A percentile compares a stretch with the other conserved stretches of the same genome.
Conservation (phyloP, 2,113 vertebrate species). For the Cynoglossus semilaevis region DNA sequence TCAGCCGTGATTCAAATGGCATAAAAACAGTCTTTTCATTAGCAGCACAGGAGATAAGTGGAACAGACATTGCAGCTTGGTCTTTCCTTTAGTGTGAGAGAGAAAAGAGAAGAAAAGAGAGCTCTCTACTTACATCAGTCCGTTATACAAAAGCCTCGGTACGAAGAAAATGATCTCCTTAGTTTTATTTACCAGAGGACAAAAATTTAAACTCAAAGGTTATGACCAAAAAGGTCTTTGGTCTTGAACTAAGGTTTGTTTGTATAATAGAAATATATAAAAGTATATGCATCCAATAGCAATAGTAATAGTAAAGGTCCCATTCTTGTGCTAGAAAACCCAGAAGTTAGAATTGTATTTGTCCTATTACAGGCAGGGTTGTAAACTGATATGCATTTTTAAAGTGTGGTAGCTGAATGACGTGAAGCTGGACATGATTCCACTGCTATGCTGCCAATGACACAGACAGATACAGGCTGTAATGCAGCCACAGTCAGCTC, state of each 20-base stretch:
- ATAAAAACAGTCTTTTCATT: conserved; percentile 43
- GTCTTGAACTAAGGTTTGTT: too few relatives aligned
- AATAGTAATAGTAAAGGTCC: too few relatives aligned
- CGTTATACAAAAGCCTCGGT: conserved; percentile 16
- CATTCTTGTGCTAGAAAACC: too few relatives aligned
- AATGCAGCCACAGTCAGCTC: background rate
- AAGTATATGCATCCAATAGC: too few relatives aligned
- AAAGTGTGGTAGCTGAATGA: background rate
- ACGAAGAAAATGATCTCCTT: conserved; percentile 6
- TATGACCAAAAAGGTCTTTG: too few relatives aligned
- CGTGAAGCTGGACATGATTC: too few relatives aligned
- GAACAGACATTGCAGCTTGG: conserved; percentile 30
- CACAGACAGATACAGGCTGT: background rate
- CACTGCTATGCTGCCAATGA: background rate
- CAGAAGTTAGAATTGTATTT: too few relatives aligned
- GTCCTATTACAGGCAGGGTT: too few relatives aligned
- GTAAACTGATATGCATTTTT: too few relatives aligned
- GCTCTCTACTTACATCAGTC: conserved; percentile 14
- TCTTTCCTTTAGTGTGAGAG: conserved; percentile 15
- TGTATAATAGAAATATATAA: background rate
- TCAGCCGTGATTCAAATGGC: conserved; percentile 35
- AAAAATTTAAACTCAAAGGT: conserved; percentile 9
- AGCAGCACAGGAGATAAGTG: conserved; percentile 40
- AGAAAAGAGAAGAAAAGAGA: conserved; percentile 29
- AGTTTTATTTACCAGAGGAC: conserved; percentile 1